Conservation (phyloP, 1,140 invertebrate species). For the Capitella teleta region DNA sequence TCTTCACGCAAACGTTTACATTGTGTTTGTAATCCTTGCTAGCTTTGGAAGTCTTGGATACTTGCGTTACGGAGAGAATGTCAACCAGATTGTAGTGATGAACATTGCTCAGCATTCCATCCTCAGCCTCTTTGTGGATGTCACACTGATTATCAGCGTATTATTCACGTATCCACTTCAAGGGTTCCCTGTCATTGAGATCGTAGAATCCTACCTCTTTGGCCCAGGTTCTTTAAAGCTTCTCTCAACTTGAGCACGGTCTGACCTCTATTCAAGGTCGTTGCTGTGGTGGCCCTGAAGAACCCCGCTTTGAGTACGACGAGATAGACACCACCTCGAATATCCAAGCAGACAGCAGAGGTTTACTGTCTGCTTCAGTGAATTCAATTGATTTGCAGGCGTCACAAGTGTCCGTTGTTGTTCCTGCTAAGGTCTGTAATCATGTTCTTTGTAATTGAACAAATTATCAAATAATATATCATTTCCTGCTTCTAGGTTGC, state of each 20-base stretch:
- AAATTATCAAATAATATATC: not conserved
- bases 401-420: not conserved
- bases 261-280: too few relatives aligned
- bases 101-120: conserved; percentile 8
- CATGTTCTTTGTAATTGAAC: too few relatives aligned
- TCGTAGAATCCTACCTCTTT: conserved; percentile 28
- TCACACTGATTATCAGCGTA: conserved; percentile 28
- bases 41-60: conserved; percentile 35
- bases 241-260: too few relatives aligned
- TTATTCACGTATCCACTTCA: conserved; percentile 34
- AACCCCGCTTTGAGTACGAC: too few relatives aligned
- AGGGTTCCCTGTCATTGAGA: conserved; percentile 33
- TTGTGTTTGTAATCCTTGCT: conserved; percentile 17
- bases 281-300: too few relatives aligned
- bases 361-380: too few relatives aligned
- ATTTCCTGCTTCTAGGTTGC: conserved; percentile 21
- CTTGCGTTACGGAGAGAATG: conserved; percentile 23
- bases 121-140: conserved; percentile 22
- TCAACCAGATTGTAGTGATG: conserved; percentile 31
- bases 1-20: conserved; percentile 24
- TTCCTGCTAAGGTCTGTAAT: not conserved
- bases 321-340: too few relatives aligned
- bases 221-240: too few relatives aligned
- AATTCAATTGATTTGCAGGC: too few relatives aligned
- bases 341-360: too few relatives aligned